These are phyloP conservation scores for Tetheella fluctuosa DNA, from an alignment of 2,888 invertebrate species.

Conservation along the genomic window DNA sequence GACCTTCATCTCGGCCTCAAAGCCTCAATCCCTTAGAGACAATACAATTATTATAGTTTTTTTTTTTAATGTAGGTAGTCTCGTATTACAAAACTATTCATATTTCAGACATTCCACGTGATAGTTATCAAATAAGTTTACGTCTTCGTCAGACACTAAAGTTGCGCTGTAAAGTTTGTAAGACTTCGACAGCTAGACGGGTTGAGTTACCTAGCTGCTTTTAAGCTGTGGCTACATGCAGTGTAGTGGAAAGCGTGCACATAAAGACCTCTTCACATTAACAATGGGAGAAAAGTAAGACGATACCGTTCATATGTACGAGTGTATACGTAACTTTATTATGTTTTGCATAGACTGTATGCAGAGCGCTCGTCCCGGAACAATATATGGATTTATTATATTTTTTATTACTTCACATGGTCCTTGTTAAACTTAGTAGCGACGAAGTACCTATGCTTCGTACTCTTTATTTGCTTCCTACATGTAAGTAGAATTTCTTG, in stretches of 20 bases:
- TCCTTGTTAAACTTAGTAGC: background rate
- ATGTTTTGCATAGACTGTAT: constrained; percentile 23
- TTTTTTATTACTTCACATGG: background rate
- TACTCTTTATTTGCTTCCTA: too few relatives aligned
- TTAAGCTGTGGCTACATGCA: constrained; percentile 13
- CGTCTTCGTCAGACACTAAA: background rate
- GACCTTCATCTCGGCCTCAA: too few relatives aligned
- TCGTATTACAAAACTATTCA: background rate
- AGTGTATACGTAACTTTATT: constrained; percentile 32
- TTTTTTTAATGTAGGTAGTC: too few relatives aligned
- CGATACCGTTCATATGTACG: constrained; percentile 22
- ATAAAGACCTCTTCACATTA: constrained; percentile 33
- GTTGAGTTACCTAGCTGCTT: background rate
- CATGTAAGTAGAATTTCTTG: too few relatives aligned
- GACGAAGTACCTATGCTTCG: too few relatives aligned
- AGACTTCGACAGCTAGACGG: background rate
- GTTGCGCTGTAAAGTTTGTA: background rate
- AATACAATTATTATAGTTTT: too few relatives aligned
- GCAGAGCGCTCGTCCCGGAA: background rate
- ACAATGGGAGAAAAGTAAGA: constrained; percentile 39
- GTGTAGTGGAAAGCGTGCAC: constrained; percentile 16
- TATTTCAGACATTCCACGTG: background rate
- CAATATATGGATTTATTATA: background rate
- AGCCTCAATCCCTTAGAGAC: too few relatives aligned
- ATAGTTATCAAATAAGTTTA: background rate